phyloP scores from a whole-genome alignment of 2,797 vertebrate species.

The Myotis vivesi region DNA sequence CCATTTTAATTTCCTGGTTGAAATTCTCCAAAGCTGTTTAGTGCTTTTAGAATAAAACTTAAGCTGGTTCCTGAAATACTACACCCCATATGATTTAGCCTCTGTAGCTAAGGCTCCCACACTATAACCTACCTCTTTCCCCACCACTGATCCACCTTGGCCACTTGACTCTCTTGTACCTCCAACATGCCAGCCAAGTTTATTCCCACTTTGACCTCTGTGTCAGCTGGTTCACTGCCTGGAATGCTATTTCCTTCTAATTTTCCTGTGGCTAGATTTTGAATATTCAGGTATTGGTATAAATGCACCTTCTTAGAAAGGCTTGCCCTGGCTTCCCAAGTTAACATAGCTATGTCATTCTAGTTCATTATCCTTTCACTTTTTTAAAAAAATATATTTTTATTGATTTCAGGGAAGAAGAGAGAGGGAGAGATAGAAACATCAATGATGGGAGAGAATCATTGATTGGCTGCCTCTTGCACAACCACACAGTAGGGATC shows the following conservation, averaged over 20 bases:
- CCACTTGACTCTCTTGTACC: background rate
- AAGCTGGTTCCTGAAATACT: background rate
- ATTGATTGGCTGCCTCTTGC: no score
- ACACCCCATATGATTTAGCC: background rate
- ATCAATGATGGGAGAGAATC: no score
- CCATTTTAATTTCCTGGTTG: background rate
- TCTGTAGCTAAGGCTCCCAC: background rate
- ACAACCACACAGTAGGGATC: no score
- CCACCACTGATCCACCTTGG: fast-evolving
- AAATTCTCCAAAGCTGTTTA: background rate
- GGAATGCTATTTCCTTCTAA: background rate
- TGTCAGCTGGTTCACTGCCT: background rate
- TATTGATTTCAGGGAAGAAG: no score
- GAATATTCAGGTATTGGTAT: background rate
- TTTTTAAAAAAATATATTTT: no score
- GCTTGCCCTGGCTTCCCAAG: background rate
- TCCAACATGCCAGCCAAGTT: background rate
- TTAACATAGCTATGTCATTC: background rate
- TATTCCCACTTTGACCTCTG: background rate
- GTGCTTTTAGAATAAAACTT: background rate
- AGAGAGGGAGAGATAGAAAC: no score
- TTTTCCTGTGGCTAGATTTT: background rate
- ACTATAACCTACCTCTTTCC: background rate
- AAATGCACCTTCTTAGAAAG: background rate
- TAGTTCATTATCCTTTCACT: background rate